Evolutionary conservation across 2,888 invertebrate species (phyloP).

Genomic region (Dynastes hyllus): DNA sequence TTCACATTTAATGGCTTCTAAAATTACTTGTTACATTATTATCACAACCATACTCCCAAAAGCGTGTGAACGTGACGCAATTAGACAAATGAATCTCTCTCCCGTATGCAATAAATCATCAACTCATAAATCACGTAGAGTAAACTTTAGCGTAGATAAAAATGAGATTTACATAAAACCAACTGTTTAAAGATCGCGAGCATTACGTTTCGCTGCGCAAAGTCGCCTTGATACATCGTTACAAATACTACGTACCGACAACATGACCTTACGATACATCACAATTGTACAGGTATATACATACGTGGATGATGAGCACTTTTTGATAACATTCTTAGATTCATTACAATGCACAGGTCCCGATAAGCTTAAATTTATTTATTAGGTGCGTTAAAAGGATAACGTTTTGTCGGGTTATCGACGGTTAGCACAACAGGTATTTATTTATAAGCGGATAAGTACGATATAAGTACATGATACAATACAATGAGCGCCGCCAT

Average conservation of each 20-base stretch:
- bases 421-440: neutral
- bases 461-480: neutral
- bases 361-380: neutral
- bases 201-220: neutral
- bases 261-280: neutral
- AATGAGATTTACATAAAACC: neutral
- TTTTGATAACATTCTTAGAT: neutral
- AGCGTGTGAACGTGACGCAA: neutral
- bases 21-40: too few relatives aligned
- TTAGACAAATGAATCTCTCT: neutral
- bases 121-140: neutral
- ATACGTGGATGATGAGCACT: neutral
- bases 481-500: neutral
- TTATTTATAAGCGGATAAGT: neutral
- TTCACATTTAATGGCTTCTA: too few relatives aligned
- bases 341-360: neutral
- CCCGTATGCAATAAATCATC: neutral
- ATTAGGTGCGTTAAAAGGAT: constrained; percentile 4
- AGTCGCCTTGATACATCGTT: neutral
- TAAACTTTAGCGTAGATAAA: neutral
- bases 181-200: neutral
- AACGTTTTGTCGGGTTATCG: constrained; percentile 4
- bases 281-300: neutral
- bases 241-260: neutral
- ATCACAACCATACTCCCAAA: too few relatives aligned